Evolutionary conservation across 2,888 invertebrate species (phyloP), one percentile per base, ranked within the genome.

Genomic region (Pharmacophagus antenor): DNA sequence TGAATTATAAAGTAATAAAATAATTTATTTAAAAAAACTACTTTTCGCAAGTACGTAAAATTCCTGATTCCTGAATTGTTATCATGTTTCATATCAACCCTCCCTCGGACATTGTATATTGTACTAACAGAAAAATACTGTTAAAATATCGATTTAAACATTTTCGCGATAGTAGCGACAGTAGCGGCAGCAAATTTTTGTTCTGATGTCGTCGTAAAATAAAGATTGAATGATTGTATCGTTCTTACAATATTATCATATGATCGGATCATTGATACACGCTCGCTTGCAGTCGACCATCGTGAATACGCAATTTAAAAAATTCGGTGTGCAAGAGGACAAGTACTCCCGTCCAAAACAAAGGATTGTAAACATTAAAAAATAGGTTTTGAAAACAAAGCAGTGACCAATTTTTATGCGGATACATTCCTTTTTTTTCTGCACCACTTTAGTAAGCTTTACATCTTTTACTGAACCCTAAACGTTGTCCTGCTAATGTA

Each of bases 201-300:
- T 48, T n/a, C 23, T 2, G 48, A 48, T 25, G 17, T 17, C 23
- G 17, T 48, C 23, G 68, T 17, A 42, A 49, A 41, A 49, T 49
- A 49, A 42, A 12, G 20, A 25, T 44, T 27, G 8, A 69, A 75
- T 79, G 79, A 81, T 79, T 74, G 76, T 80, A 82, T 82, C 80
- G 76, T 76, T 69, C 69, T 65, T 72, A 62, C 63, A 62, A 64
- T 61, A 72, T 69, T 83, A 86, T 86, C 85, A 65, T 60, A 64
- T 70, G 84, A 85, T 85, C 76, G 65, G 71, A 86, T 86, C 82
- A 71, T 58, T 62, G 70, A 68, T 69, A 65, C 53, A 58, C 59
- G 51, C 61, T 49, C 57, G 60, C 44, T 51, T 47, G 62, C 62
- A 56, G 46, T 70, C 71, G 70, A 69, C 68, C 63, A 68, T 63